Evolutionary conservation across 23 tunicate genomes (phyloP).

Genomic region (Botrylloides violaceus): DNA sequence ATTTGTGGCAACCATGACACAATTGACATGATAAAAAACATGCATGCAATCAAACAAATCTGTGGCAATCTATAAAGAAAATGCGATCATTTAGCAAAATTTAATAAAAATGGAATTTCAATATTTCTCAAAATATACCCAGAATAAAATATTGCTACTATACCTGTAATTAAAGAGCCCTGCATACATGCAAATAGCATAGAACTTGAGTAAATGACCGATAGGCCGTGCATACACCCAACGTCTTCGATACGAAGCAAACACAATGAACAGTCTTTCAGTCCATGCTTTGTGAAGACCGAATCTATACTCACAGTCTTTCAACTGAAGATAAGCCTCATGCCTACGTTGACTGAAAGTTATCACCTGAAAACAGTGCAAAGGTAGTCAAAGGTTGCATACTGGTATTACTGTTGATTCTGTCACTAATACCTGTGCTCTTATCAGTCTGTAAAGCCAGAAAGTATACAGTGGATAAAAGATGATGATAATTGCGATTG

Average conservation of each 20-base stretch:
- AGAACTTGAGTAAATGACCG: conserved; percentile 56
- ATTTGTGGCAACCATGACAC: conserved; percentile 25
- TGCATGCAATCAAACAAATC: conserved; percentile 27
- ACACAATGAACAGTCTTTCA: conserved; percentile 42
- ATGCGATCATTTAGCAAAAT: no score
- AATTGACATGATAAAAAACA: conserved; percentile 27
- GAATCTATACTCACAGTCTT: conserved; percentile 67
- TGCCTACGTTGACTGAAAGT: conserved; percentile 42
- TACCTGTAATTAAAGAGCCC: conserved; percentile 46
- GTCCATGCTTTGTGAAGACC: conserved; percentile 69
- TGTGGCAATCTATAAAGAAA: conserved; percentile 43
- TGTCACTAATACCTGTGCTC: conserved; percentile 29
- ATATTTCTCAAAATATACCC: neutral
- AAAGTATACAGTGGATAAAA: conserved; percentile 52
- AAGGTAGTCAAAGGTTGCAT: neutral
- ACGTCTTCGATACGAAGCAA: conserved; percentile 70
- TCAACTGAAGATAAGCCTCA: conserved; percentile 62
- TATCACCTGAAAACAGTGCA: conserved; percentile 34
- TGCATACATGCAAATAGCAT: conserved; percentile 53
- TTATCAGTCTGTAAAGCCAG: conserved; percentile 30
- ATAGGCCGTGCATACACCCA: conserved; percentile 77
- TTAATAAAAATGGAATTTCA: neutral
- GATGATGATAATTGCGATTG: conserved; percentile 25
- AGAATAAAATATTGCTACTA: neutral
- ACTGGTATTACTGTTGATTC: neutral